Evolutionary conservation across 2,113 vertebrate species (phyloP).

Genomic region (Petrocephalus zakoni): DNA sequence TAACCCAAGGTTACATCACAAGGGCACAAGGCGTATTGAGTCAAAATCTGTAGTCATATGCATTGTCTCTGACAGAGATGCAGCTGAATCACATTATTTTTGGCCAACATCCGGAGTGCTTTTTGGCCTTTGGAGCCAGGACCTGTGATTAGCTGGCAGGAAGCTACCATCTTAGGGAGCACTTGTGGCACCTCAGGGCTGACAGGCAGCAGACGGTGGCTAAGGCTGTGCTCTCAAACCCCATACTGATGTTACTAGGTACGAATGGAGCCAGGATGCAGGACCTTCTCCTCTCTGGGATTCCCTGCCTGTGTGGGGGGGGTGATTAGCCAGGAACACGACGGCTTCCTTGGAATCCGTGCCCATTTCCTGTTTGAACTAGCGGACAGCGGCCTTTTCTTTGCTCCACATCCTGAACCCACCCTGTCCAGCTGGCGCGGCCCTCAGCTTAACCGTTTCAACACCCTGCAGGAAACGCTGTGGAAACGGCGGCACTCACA

Average conservation of each 20-base stretch:
- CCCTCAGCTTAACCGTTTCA: conserved; percentile 42
- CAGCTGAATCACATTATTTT: not conserved
- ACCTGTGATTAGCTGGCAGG: not conserved
- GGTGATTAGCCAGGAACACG: conserved; percentile 57
- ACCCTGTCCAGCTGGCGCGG: conserved; percentile 38
- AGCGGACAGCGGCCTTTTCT: conserved; percentile 42
- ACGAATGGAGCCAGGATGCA: not conserved
- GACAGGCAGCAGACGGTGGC: not conserved
- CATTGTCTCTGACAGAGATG: not conserved
- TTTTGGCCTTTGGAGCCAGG: not conserved
- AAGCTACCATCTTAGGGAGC: not conserved
- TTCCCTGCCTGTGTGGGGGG: conserved; percentile 26
- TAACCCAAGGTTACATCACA: not conserved
- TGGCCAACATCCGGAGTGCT: not conserved
- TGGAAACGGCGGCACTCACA: conserved; percentile 23
- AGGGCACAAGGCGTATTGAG: not conserved
- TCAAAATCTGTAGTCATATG: not conserved
- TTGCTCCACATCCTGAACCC: conserved; percentile 50
- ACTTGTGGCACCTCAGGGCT: not conserved
- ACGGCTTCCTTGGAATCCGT: conserved; percentile 51
- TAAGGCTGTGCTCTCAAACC: not conserved
- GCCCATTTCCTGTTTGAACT: conserved; percentile 49
- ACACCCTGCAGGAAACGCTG: conserved; percentile 28
- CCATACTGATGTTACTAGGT: not conserved
- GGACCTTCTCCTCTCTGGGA: not conserved